Percentiles rank a stretch among this genome's conserved stretches.
Conservation (phyloP, 2,888 invertebrate species). For the Petrophora chlorosata region DNA sequence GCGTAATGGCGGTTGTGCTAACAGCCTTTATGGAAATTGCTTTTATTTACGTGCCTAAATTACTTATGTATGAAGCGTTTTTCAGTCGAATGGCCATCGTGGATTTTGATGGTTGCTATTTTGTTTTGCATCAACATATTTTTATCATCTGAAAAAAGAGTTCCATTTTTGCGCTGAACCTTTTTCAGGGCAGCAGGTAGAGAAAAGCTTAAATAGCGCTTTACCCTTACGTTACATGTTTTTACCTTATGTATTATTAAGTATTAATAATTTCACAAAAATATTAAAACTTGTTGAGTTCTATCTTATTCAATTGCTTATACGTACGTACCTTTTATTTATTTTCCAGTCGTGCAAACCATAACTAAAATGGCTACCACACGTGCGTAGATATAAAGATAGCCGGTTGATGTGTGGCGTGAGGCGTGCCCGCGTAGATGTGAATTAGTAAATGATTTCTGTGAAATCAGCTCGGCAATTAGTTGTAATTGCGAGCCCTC, state of each 20-base stretch:
- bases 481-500: conserved; percentile 51
- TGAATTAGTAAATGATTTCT: conserved; percentile 57
- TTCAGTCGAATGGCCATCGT: conserved; percentile 6
- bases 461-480: conserved; percentile 57
- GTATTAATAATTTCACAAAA: too few relatives aligned
- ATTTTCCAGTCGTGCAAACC: not conserved
- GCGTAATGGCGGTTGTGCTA: conserved; percentile 28
- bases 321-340: too few relatives aligned
- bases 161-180: too few relatives aligned
- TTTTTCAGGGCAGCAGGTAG: too few relatives aligned
- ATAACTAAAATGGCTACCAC: conserved; percentile 20
- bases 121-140: not conserved
- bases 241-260: too few relatives aligned
- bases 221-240: too few relatives aligned
- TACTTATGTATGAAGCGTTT: conserved; percentile 7
- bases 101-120: conserved; percentile 7
- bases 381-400: conserved; percentile 32
- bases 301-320: too few relatives aligned
- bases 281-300: too few relatives aligned
- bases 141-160: not conserved
- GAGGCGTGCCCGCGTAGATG: conserved; percentile 45
- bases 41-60: conserved; percentile 19
- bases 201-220: too few relatives aligned
- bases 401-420: conserved; percentile 27
- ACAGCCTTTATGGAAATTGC: conserved; percentile 25